A percentile compares a stretch with the other conserved stretches of the same genome.
Conservation (phyloP, 2,797 vertebrate genomes). For the Otus scops region DNA sequence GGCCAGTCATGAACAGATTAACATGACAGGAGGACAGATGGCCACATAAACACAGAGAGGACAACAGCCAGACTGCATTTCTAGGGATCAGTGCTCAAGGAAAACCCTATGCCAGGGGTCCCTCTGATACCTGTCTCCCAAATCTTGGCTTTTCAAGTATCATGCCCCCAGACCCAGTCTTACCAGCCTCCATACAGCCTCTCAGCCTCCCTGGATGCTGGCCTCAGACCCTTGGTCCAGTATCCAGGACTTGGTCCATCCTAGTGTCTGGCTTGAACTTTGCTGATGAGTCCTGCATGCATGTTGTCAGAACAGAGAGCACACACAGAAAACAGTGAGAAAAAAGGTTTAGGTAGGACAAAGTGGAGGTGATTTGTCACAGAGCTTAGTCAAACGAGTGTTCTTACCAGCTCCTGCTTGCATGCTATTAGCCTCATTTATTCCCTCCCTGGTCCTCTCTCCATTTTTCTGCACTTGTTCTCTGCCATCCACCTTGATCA, state of each 20-base stretch:
- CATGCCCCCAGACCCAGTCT: neutral
- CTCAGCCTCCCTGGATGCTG: neutral
- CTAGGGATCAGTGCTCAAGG: neutral
- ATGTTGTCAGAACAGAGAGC: neutral
- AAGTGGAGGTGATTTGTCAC: neutral
- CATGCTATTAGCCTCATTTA: neutral
- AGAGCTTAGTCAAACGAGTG: neutral
- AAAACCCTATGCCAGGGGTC: neutral
- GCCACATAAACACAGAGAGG: neutral
- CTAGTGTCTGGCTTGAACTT: neutral
- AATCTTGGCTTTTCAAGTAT: neutral
- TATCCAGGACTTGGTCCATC: neutral
- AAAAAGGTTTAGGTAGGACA: neutral
- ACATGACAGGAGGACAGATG: neutral
- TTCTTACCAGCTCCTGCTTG: neutral
- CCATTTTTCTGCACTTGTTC: neutral
- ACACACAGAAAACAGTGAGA: neutral
- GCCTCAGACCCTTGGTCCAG: neutral
- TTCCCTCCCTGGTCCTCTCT: neutral
- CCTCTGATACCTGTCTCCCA: neutral
- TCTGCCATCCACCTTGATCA: neutral
- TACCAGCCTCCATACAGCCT: neutral
- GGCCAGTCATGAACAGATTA: neutral
- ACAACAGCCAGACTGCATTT: neutral
- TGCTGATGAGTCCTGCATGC: neutral